Conservation (phyloP, 2,113 vertebrate species). For the Aythya baeri region DNA sequence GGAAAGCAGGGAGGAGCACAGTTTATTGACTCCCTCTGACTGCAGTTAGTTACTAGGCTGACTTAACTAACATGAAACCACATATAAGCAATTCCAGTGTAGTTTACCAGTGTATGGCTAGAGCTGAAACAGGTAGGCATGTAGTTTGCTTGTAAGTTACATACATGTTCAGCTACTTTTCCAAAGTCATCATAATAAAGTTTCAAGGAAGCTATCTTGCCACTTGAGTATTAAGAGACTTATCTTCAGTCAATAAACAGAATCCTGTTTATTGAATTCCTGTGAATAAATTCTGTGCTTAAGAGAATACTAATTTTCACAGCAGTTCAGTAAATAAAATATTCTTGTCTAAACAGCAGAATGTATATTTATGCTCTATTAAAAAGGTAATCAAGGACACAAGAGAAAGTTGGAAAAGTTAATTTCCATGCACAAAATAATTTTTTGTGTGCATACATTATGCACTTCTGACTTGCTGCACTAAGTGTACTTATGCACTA, state of each 20-base stretch:
- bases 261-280: neutral
- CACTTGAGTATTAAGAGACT: neutral
- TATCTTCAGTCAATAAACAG: neutral
- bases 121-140: neutral
- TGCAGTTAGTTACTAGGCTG: neutral
- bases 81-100: accelerated
- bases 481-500: neutral
- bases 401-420: neutral
- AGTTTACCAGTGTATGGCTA: neutral
- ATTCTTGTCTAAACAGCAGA: neutral
- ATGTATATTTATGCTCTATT: neutral
- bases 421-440: neutral
- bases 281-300: neutral
- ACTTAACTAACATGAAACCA: neutral
- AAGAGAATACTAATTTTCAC: neutral
- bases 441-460: neutral
- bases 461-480: neutral
- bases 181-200: neutral
- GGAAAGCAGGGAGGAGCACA: neutral
- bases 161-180: neutral
- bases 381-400: neutral
- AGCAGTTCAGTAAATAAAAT: neutral
- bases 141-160: neutral
- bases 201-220: neutral
- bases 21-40: neutral